Percentiles rank a stretch among this genome's conserved stretches.
Evolutionary conservation across 2,888 invertebrate genomes (phyloP).

Genomic region (Macropis europaea): DNA sequence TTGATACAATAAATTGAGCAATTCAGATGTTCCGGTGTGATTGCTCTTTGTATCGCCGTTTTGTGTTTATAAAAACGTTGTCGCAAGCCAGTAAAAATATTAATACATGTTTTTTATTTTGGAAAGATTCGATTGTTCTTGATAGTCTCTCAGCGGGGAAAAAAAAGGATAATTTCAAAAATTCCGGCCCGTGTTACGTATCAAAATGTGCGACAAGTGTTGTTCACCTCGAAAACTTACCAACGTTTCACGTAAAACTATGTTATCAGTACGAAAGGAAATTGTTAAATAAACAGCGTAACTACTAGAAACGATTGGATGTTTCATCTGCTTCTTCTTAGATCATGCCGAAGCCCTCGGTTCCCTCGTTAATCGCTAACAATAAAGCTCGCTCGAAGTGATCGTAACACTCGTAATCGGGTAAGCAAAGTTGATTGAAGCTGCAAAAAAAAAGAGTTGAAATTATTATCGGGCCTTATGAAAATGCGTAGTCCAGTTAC

Average conservation of each 20-base stretch:
- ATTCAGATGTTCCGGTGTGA: constrained; percentile 42
- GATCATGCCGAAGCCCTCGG: constrained; percentile 94
- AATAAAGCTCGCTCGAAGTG: constrained; percentile 94
- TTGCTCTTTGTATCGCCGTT: constrained; percentile 49
- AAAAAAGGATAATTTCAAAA: constrained; percentile 32
- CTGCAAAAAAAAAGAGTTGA: constrained; percentile 80
- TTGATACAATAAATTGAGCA: constrained; percentile 56
- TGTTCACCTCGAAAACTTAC: background rate
- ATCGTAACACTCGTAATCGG: constrained; percentile 96
- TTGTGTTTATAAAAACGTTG: constrained; percentile 59
- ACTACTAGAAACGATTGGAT: constrained; percentile 36
- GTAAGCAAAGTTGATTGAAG: constrained; percentile 97
- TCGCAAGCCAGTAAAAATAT: constrained; percentile 49
- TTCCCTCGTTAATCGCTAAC: constrained; percentile 96
- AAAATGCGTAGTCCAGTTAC: background rate
- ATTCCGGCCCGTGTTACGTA: constrained; percentile 23
- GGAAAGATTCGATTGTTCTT: constrained; percentile 43
- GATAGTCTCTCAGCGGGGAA: constrained; percentile 46
- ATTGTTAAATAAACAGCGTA: constrained; percentile 32
- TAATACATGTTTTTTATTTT: constrained; percentile 20
- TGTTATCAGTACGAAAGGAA: constrained; percentile 1
- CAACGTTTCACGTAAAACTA: constrained; percentile 1
- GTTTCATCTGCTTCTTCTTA: constrained; percentile 69
- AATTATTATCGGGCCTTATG: background rate
- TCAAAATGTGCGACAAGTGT: constrained; percentile 49